These are phyloP conservation scores for Heteronetta atricapilla DNA, from an alignment of 2,113 vertebrate genomes.

Conservation along the genomic window DNA sequence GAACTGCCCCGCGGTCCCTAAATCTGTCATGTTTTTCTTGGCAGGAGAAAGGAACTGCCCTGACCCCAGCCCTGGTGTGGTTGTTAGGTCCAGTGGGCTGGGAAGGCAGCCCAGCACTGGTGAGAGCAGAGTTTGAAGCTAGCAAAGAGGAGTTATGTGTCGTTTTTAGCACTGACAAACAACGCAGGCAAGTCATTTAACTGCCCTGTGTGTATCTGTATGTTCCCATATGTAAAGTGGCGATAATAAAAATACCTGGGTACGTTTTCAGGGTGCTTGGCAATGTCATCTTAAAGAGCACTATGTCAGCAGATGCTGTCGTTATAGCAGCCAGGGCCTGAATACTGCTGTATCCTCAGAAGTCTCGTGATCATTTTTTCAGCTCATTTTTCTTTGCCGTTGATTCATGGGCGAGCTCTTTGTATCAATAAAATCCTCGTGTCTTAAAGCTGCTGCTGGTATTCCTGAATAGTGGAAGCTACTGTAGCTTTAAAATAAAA, in stretches of 20 bases:
- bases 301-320: background rate
- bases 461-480: background rate
- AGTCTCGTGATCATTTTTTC: background rate
- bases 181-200: background rate
- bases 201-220: background rate
- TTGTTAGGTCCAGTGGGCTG: background rate
- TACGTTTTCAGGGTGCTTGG: background rate
- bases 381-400: background rate
- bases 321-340: background rate
- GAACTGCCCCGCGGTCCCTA: constrained; percentile 4
- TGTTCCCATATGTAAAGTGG: background rate
- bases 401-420: background rate
- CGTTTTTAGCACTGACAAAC: background rate
- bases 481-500: constrained; percentile 70
- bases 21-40: constrained; percentile 1
- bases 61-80: background rate
- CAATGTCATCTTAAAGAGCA: background rate
- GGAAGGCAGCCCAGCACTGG: background rate
- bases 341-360: background rate
- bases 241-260: background rate
- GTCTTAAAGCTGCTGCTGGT: background rate
- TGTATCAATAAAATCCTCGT: background rate
- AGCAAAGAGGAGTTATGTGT: background rate
- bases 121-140: background rate
- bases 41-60: background rate